Conservation (phyloP, 2,888 invertebrate species). For the Drosophila nr. perissopoda region DNA sequence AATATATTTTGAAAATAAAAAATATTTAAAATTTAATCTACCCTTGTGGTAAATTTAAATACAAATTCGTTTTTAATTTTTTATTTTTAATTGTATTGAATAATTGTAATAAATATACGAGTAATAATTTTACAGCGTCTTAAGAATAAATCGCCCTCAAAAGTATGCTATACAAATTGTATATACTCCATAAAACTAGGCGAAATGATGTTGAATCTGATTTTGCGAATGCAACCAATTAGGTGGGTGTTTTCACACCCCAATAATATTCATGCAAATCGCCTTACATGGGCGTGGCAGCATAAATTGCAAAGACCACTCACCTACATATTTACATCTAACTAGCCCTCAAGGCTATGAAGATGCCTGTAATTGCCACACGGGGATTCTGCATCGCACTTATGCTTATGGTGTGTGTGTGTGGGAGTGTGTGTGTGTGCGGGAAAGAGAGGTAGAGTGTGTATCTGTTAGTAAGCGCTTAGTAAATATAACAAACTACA, state of each 20-base stretch:
- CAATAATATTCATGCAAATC: slow-evolving; percentile 63
- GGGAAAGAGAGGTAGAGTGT: not conserved
- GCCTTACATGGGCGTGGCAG: slow-evolving; percentile 43
- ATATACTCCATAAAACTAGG: not conserved
- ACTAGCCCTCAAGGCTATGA: slow-evolving; percentile 2
- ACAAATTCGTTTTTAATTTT: no score
- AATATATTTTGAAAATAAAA: no score
- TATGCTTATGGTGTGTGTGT: not conserved
- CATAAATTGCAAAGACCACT: slow-evolving; percentile 12
- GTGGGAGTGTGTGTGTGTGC: slow-evolving; percentile 6
- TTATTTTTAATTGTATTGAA: no score
- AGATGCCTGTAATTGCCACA: slow-evolving; percentile 53
- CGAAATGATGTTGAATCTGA: slow-evolving; percentile 10
- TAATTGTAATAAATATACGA: not conserved
- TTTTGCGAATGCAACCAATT: slow-evolving; percentile 44
- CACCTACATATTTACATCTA: not conserved
- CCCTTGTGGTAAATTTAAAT: not conserved
- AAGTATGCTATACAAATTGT: not conserved
- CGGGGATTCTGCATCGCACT: slow-evolving; percentile 38
- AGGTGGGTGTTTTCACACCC: slow-evolving; percentile 38
- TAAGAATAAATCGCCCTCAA: not conserved
- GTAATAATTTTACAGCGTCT: not conserved
- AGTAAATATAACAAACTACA: slow-evolving; percentile 76
- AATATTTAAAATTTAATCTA: not conserved
- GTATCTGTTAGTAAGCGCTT: slow-evolving; percentile 60